Percentiles rank a stretch among this genome's conserved stretches.
phyloP scores from a whole-genome alignment of 2,797 vertebrate species.

The Chrosomus eos region DNA sequence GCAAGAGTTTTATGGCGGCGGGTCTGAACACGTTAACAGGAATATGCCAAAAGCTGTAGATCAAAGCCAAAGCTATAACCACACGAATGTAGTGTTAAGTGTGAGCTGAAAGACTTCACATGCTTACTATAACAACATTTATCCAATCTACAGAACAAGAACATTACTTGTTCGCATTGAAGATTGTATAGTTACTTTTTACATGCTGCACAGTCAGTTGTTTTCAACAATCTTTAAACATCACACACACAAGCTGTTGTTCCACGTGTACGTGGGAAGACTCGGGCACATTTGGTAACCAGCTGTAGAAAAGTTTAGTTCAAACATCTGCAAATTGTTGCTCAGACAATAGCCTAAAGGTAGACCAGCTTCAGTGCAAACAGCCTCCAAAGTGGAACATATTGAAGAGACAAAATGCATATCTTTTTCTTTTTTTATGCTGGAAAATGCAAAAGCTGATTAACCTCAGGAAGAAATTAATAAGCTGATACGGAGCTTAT shows the following conservation, averaged over 20 bases:
- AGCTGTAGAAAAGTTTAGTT: constrained; percentile 22
- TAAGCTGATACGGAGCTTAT: constrained; percentile 66
- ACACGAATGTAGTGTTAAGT: neutral
- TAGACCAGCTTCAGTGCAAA: neutral
- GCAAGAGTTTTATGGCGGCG: constrained; percentile 58
- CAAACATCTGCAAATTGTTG: constrained; percentile 34
- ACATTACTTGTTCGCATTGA: neutral
- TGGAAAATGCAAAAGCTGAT: constrained; percentile 64
- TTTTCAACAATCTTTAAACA: neutral
- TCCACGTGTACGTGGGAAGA: neutral
- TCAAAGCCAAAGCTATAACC: constrained; percentile 52
- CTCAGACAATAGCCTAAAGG: constrained; percentile 2
- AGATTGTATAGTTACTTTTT: neutral
- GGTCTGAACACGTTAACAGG: constrained; percentile 67
- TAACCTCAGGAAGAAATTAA: constrained; percentile 67
- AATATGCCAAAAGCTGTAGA: constrained; percentile 51
- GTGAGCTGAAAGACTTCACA: neutral
- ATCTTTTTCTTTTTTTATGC: neutral
- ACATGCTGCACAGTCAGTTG: neutral
- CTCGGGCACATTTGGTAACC: constrained; percentile 29
- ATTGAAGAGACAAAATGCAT: constrained; percentile 6
- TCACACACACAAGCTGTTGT: neutral
- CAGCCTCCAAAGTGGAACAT: neutral
- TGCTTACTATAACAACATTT: neutral
- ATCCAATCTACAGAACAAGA: neutral